Evolutionary conservation across 1,140 invertebrate species (phyloP), one percentile per base, ranked within the genome.

Genomic region (Battus philenor): DNA sequence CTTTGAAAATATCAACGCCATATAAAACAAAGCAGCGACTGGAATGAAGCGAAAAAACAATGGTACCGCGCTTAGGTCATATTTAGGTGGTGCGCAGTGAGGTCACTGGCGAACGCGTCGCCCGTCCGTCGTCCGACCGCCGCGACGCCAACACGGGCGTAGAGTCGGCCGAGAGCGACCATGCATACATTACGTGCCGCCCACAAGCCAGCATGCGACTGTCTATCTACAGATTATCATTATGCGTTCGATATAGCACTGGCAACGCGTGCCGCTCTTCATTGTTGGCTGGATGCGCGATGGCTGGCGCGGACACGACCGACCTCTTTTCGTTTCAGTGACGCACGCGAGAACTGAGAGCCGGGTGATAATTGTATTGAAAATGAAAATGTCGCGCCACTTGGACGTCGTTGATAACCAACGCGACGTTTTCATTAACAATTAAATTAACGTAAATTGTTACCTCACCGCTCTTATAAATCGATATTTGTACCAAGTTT

Each of bases 291-390:
- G 62, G 55, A 48, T 51, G 50, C 54, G 60, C 54, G 60, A 54
- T 59, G 63, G 62, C 47, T 62, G 72, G 57, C 72, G 69, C 57
- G 60, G 62, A 61, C 62, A 65, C 51, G 62, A 51, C 54, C 73
- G 78, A 80, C 76, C 78, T 82, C 72, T 80, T 82, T 82, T 71
- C 62, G 60, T 76, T 75, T 71, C 71, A 72, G 68, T 73, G 73
- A 78, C 55, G 58, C 60, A 48, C 57, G 59, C 45, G 44, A 51
- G 56, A 53, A 50, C 36, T 26, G 36, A 57, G 54, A 63, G 50
- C 59, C 51, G 53, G 47, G 4, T 9, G 38, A 41, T 41, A 41
- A 63, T 59, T 57, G 50, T 57, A 55, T 56, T 54, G 36, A 52
- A 59, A 58, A 58, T 58, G 45, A 54, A 61, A 66, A 39, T 55